phyloP scores from a whole-genome alignment of 2,113 vertebrate genomes.

The Dolichallabes microphthalmus region DNA sequence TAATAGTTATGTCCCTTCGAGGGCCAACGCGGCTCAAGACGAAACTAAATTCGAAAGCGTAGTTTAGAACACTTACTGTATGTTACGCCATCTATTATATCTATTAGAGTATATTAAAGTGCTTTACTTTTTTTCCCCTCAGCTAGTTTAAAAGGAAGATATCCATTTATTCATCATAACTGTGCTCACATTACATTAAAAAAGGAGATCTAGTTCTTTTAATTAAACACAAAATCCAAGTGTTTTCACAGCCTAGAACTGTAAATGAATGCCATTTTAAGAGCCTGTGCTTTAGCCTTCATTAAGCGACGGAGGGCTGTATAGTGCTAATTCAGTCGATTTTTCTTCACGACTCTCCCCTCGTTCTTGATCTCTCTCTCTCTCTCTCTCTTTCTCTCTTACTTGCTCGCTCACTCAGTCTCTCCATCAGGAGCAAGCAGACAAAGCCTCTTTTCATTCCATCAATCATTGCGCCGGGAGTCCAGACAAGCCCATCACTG shows the following conservation, averaged over 20 bases:
- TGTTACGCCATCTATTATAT: not conserved
- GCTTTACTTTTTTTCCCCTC: not conserved
- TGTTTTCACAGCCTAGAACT: constrained; percentile 9
- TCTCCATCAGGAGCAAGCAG: constrained; percentile 36
- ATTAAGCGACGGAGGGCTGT: constrained; percentile 4
- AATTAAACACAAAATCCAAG: constrained; percentile 15
- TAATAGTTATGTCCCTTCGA: not conserved
- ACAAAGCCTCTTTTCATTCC: constrained; percentile 50
- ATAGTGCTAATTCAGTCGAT: constrained; percentile 27
- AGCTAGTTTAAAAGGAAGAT: not conserved
- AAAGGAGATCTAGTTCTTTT: constrained; percentile 5
- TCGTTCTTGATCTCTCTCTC: not conserved
- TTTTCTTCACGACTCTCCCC: constrained; percentile 13
- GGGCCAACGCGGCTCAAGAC: not conserved
- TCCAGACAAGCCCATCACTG: constrained; percentile 56
- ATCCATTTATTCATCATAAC: not conserved
- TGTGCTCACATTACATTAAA: not conserved
- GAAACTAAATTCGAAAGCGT: not conserved
- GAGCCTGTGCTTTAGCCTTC: constrained; percentile 6
- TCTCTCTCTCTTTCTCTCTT: not conserved
- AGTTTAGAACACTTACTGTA: not conserved
- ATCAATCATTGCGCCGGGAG: constrained; percentile 50
- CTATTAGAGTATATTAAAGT: not conserved
- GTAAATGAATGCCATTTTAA: constrained; percentile 24
- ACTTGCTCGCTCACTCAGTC: not conserved